phyloP scores from a whole-genome alignment of 1,140 invertebrate species.

The Colletes latitarsis region DNA sequence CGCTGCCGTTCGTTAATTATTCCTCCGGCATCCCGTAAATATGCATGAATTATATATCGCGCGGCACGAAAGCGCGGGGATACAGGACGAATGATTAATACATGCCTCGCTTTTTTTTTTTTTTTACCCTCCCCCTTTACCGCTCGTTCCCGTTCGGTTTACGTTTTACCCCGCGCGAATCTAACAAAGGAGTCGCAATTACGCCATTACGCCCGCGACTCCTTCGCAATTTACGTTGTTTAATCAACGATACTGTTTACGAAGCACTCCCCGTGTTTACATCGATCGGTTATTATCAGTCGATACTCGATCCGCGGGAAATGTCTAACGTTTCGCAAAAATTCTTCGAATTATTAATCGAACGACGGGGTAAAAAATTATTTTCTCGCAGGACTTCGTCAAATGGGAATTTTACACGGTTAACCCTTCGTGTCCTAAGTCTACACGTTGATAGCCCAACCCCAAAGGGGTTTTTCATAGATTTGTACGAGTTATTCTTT shows the following conservation, averaged over 20 bases:
- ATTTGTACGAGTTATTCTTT: no score
- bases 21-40: constrained; percentile 72
- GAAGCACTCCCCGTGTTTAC: not conserved
- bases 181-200: not conserved
- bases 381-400: no score
- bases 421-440: no score
- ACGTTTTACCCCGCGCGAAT: not conserved
- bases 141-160: not conserved
- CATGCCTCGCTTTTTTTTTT: constrained; percentile 37
- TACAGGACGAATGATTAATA: constrained; percentile 59
- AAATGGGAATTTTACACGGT: no score
- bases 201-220: not conserved
- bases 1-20: constrained; percentile 72
- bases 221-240: not conserved
- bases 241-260: not conserved
- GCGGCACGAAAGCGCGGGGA: constrained; percentile 55
- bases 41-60: constrained; percentile 71
- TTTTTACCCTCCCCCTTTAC: constrained; percentile 19
- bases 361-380: no score
- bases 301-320: no score
- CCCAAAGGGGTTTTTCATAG: no score
- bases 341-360: no score
- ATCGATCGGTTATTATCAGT: not conserved
- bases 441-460: no score
- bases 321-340: no score